Base-by-base conservation (phyloP, 2,113 vertebrate genomes). In the Brachyhypopomus gauderio region DNA sequence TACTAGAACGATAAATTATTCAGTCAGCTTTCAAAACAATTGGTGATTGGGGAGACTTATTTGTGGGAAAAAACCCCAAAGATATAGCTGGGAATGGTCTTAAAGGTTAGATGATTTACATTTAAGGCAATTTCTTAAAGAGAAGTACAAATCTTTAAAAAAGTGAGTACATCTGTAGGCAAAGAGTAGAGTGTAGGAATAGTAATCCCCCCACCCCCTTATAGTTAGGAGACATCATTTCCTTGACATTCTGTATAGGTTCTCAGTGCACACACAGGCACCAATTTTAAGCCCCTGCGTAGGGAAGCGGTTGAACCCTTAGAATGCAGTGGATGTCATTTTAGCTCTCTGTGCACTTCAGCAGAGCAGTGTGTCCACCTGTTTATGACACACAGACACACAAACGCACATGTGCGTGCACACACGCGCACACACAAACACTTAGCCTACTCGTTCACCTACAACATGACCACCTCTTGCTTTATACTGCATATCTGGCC, bases 261-360 rank as follows among this genome's bases (percentile, higher is more conserved):
- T 83, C 83, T 88, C 84, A 59, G 83, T 83, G 84, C 78, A 81
- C 76, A 78, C 82, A 67, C 76, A 85, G 86, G 82, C 87, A 90
- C 89, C 89, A 91, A 88, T 87, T 91, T 84, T 81, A 86, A 89
- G 92, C 90, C 93, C 92, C 92, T 92, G 92, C 88, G 83, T 81
- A 86, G 86, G 88, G 88, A 88, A 85, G 88, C 12, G 83, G 92
- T 89, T 92, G 90, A 93, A 93, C 91, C 91, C 90, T 92, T 91
- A 90, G 81, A 88, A 87, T 77, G 85, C 90, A 89, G 87, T 86
- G 88, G 88, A 93, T 93, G 91, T 91, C 89, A 93, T 92, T 92
- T 93, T 92, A 90, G 91, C 91, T 91, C 85, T 90, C 87, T 77
- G 85, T 87, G 89, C 90, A 86, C 86, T 89, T 90, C 85, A 88